Conservation (phyloP, 2,888 invertebrate genomes). For the Rotaria macrura region DNA sequence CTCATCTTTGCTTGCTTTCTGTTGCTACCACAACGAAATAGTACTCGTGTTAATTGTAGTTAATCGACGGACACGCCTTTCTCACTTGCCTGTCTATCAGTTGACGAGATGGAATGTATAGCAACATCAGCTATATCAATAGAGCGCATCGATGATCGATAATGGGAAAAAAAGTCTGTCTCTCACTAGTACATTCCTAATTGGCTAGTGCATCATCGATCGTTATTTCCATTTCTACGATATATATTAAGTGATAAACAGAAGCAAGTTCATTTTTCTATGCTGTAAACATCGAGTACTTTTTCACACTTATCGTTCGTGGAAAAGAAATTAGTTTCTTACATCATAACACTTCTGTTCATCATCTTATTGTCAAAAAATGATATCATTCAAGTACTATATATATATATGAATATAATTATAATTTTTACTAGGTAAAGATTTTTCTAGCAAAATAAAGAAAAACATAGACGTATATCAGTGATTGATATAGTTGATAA, state of each 20-base stretch:
- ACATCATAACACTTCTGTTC: not conserved
- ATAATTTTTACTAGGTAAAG: no score
- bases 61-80: slow-evolving; percentile 23
- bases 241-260: not conserved
- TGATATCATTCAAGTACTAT: not conserved
- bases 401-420: not conserved
- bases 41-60: slow-evolving; percentile 9
- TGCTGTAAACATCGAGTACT: not conserved
- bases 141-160: slow-evolving; percentile 7
- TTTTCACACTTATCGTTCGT: not conserved
- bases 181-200: not conserved
- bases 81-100: not conserved
- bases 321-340: not conserved
- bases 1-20: not conserved
- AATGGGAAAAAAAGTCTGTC: not conserved
- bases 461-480: not conserved
- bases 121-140: slow-evolving; percentile 12
- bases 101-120: not conserved
- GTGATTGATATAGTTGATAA: not conserved
- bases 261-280: not conserved
- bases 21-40: not conserved
- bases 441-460: not conserved
- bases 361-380: not conserved
- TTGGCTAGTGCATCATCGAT: not conserved
- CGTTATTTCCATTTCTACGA: not conserved